Evolutionary conservation across 2,797 vertebrate genomes (phyloP), one percentile per base, ranked within the genome.

Genomic region (Ciconia nigra): DNA sequence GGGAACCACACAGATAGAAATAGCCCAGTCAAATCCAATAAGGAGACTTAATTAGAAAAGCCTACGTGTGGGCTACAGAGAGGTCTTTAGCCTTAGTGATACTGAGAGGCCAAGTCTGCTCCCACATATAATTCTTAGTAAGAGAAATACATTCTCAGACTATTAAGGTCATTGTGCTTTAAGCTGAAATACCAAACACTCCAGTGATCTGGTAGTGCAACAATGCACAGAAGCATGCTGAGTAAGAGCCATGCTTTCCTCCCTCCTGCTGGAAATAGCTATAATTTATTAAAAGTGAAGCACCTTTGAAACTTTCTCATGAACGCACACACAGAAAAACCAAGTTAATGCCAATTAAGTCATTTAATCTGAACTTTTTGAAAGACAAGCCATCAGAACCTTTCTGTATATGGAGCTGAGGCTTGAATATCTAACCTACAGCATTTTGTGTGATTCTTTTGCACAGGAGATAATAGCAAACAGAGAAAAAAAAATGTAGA

Each of bases 101-200:
- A 89, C 57, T 15, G 19, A 72, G 81, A 91, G 52, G 91, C 89
- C 29, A 78, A 92, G 41, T 92, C 74, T 91, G 71, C 33, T 94
- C 74, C 78, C 82, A 92, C 61, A 28, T 93, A 52, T 6, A 82
- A 58, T 39, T 89, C 81, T 77, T 66, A 33, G 35, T 41, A 84
- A 95, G 67, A 92, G 91, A 96, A 95, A 89, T 85, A 94, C 94
- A 96, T 96, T 96, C 96, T 95, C 91, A 96, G 96, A 95, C 91
- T 91, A 42, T 96, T 95, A 92, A 96, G 67, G 89, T 97, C 94
- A 96, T 65, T 51, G 61, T 8, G 10, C 59, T 94, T 84, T 90
- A 89, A 94, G 74, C 77, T 90, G 87, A 91, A 97, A 95, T 95
- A 77, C 78, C 91, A 67, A 91, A 55, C 37, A 17, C 42, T 73